These are phyloP conservation scores for Toxotes chatareus DNA, from an alignment of 2,113 vertebrate genomes.

Conservation along the genomic window DNA sequence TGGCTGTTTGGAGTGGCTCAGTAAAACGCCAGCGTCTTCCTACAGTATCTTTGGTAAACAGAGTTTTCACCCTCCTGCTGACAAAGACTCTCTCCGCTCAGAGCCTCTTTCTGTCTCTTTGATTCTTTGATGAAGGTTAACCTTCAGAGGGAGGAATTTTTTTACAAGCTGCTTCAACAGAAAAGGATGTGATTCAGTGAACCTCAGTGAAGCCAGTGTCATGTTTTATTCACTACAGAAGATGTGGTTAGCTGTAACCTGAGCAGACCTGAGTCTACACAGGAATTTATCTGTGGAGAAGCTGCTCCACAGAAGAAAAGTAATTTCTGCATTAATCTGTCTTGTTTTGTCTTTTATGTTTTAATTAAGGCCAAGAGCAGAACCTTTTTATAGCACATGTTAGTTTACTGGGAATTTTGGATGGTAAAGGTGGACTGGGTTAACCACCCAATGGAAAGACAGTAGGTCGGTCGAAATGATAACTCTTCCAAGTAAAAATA, in stretches of 20 bases:
- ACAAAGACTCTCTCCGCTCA: neutral
- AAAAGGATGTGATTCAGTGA: constrained; percentile 17
- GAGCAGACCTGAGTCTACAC: constrained; percentile 19
- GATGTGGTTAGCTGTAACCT: constrained; percentile 15
- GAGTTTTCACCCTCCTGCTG: constrained; percentile 6
- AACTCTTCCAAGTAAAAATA: neutral
- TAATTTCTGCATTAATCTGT: constrained; percentile 25
- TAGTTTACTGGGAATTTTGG: constrained; percentile 2
- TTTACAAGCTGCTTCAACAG: constrained; percentile 8
- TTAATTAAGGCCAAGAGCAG: constrained; percentile 2
- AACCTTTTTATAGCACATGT: neutral
- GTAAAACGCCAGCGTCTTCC: neutral
- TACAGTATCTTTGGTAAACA: constrained; percentile 10
- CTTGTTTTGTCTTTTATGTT: constrained; percentile 4
- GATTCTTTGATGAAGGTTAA: constrained; percentile 32
- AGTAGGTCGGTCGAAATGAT: neutral
- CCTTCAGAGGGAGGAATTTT: constrained; percentile 22
- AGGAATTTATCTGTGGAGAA: constrained; percentile 7
- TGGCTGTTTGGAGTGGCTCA: constrained; percentile 18
- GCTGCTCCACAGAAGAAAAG: constrained; percentile 7
- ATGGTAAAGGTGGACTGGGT: neutral
- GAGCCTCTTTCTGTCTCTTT: constrained; percentile 23
- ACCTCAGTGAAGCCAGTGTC: constrained; percentile 10
- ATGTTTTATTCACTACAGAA: constrained; percentile 43
- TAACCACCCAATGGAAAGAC: constrained; percentile 9